Conservation (phyloP, 2,113 vertebrate genomes). For the Tinamus guttatus region DNA sequence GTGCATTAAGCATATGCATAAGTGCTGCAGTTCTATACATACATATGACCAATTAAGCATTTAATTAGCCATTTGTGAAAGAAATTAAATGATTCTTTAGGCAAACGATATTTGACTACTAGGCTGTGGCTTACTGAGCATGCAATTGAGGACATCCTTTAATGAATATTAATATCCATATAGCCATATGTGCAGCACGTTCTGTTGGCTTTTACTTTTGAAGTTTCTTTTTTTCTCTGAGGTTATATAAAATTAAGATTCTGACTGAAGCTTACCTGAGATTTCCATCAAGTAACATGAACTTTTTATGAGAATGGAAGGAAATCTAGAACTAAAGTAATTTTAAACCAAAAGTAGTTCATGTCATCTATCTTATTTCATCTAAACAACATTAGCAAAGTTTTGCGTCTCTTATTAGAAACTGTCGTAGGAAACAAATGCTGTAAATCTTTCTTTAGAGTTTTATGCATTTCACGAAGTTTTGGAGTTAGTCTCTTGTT, state of each 20-base stretch:
- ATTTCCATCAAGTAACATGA: background rate
- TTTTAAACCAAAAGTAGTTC: conserved; percentile 35
- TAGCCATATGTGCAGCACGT: background rate
- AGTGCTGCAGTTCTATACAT: background rate
- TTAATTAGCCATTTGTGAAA: background rate
- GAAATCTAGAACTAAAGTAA: background rate
- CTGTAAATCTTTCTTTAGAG: conserved; percentile 32
- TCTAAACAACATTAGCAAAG: conserved; percentile 21
- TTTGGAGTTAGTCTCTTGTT: conserved; percentile 14
- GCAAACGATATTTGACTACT: background rate
- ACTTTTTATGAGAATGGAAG: background rate
- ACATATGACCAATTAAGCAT: background rate
- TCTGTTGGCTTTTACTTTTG: background rate
- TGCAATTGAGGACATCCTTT: background rate
- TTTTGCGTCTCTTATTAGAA: conserved; percentile 53
- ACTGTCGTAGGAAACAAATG: conserved; percentile 42
- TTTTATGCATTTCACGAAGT: background rate
- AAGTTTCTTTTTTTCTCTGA: background rate
- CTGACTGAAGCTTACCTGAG: background rate
- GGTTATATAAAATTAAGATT: background rate
- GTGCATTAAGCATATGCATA: background rate
- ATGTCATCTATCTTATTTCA: conserved; percentile 55
- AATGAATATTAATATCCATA: background rate
- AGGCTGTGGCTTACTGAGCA: background rate
- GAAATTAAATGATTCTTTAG: background rate